Percentiles rank a stretch among this genome's conserved stretches.
Conservation (phyloP, 1,140 invertebrate species). For the Drosophila sechellia region DNA sequence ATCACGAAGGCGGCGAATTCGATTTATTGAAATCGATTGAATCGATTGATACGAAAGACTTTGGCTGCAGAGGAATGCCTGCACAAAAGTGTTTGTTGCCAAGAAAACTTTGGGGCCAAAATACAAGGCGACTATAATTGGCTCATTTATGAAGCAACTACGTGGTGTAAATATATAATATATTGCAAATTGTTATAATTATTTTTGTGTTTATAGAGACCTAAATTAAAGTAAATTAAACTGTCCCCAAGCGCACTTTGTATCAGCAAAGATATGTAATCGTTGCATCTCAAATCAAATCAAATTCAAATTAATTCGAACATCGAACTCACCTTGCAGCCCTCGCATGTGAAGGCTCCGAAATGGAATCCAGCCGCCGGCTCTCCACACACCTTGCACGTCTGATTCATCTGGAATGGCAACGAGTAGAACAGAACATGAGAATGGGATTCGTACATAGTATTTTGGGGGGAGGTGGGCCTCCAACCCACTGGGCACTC, state of each 20-base stretch:
- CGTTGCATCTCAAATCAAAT: neutral
- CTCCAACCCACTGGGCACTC: neutral
- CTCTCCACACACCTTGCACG: conserved; percentile 93
- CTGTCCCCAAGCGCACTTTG: too few relatives aligned
- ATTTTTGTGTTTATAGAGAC: too few relatives aligned
- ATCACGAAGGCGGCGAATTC: conserved; percentile 52
- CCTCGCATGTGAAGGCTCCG: conserved; percentile 95
- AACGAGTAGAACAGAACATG: conserved; percentile 57
- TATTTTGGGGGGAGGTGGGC: neutral
- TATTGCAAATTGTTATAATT: too few relatives aligned
- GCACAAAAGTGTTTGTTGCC: conserved; percentile 7
- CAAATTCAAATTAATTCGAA: conserved; percentile 1
- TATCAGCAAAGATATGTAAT: neutral
- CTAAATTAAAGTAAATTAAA: too few relatives aligned
- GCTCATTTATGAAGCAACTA: neutral
- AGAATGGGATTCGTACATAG: conserved; percentile 28
- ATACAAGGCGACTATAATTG: neutral
- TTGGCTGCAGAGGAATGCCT: conserved; percentile 8
- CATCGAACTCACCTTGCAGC: conserved; percentile 90
- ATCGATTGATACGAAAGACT: conserved; percentile 34
- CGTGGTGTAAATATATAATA: too few relatives aligned
- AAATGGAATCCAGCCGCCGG: conserved; percentile 95
- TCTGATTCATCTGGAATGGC: conserved; percentile 90
- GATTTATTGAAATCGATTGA: conserved; percentile 56
- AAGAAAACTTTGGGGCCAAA: conserved; percentile 7